Conservation (phyloP, 2,113 vertebrate genomes). For the Vidua macroura region DNA sequence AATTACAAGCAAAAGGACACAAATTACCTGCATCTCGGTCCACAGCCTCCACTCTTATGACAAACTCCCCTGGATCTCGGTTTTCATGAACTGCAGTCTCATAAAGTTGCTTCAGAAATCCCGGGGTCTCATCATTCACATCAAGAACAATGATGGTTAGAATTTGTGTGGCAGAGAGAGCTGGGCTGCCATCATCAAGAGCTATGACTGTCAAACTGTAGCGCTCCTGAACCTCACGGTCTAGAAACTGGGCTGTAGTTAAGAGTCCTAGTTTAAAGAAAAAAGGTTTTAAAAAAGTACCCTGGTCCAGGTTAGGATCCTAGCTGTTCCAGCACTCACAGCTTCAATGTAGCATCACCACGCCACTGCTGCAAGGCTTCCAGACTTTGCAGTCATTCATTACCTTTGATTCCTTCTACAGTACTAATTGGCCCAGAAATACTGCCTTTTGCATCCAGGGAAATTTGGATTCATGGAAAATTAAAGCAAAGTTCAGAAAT, state of each 20-base stretch:
- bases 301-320: not conserved
- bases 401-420: not conserved
- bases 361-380: not conserved
- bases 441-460: not conserved
- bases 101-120: constrained; percentile 79
- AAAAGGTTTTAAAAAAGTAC: not conserved
- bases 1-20: not conserved
- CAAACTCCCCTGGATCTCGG: constrained; percentile 73
- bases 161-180: constrained; percentile 82
- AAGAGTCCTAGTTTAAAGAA: constrained; percentile 77
- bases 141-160: constrained; percentile 83
- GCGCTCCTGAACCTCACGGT: constrained; percentile 76
- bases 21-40: constrained; percentile 87
- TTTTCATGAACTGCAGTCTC: constrained; percentile 82
- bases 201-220: constrained; percentile 79
- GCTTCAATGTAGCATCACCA: not conserved
- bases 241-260: constrained; percentile 75
- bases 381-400: not conserved
- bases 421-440: not conserved
- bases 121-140: constrained; percentile 82
- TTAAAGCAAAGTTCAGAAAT: not conserved
- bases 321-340: not conserved
- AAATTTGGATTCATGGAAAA: not conserved
- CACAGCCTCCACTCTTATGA: constrained; percentile 79
- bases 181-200: constrained; percentile 76